Percentiles rank a stretch among this genome's conserved stretches.
phyloP scores from a whole-genome alignment of 2,888 invertebrate species.

The Tetranychus piercei region DNA sequence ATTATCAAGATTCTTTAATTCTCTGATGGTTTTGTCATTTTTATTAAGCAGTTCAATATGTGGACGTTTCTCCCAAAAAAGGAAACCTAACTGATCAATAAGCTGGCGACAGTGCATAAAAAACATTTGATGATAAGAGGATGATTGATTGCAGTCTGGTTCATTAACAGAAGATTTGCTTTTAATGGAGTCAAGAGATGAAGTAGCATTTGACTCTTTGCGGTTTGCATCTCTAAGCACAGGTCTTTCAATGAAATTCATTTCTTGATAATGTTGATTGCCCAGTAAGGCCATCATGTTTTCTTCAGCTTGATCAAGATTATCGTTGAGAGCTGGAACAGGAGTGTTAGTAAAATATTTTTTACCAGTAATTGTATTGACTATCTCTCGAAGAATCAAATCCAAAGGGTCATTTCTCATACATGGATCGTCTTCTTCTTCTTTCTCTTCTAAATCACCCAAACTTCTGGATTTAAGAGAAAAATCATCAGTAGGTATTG shows the following conservation, averaged over 20 bases:
- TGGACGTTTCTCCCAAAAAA: conserved; percentile 59
- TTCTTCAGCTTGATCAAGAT: conserved; percentile 17
- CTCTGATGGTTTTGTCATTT: conserved; percentile 68
- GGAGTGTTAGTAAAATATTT: conserved; percentile 13
- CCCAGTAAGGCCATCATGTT: conserved; percentile 21
- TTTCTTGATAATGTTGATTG: conserved; percentile 23
- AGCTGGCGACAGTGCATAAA: conserved; percentile 70
- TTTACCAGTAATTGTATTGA: conserved; percentile 5
- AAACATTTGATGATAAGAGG: neutral
- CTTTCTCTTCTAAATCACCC: conserved; percentile 6
- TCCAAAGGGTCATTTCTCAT: conserved; percentile 12
- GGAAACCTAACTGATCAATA: conserved; percentile 74
- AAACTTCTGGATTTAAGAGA: neutral
- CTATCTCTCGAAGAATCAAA: neutral
- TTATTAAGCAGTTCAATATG: conserved; percentile 68
- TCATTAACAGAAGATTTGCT: neutral
- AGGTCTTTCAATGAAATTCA: conserved; percentile 17
- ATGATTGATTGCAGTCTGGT: neutral
- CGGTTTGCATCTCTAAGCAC: neutral
- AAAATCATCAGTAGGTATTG: conserved; percentile 26
- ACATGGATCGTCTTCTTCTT: conserved; percentile 1
- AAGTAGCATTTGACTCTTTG: conserved; percentile 8
- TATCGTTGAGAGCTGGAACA: conserved; percentile 9
- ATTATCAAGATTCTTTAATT: conserved; percentile 75
- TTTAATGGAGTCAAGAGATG: conserved; percentile 4